These are phyloP conservation scores for Botia kubotai DNA, from an alignment of 2,797 vertebrate species.

Conservation along the genomic window DNA sequence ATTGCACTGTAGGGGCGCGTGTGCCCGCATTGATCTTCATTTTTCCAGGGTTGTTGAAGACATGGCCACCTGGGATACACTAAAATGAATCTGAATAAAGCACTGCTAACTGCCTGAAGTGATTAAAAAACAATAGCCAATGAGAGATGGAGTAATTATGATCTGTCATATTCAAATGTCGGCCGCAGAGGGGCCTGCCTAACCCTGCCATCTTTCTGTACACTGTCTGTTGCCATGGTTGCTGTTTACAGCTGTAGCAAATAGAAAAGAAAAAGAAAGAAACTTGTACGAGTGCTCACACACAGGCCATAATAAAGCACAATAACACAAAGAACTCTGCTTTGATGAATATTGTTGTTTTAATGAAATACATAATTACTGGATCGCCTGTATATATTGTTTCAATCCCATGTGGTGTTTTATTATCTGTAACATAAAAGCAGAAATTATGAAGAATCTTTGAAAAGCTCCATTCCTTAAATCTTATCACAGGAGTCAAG, in stretches of 20 bases:
- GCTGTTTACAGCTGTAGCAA: slow-evolving; percentile 52
- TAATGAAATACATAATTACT: too few species aligned
- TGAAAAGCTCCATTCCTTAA: too few species aligned
- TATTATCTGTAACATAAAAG: too few species aligned
- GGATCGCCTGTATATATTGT: too few species aligned
- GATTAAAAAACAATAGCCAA: slow-evolving; percentile 53
- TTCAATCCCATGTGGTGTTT: too few species aligned
- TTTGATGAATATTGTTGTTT: background rate
- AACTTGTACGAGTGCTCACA: slow-evolving; percentile 11
- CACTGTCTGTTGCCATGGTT: slow-evolving; percentile 56
- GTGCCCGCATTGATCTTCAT: background rate
- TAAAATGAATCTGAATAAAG: slow-evolving; percentile 15
- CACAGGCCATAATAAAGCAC: slow-evolving; percentile 17
- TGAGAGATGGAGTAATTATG: slow-evolving; percentile 60
- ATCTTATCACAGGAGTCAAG: too few species aligned
- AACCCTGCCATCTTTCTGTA: slow-evolving; percentile 54
- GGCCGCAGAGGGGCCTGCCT: slow-evolving; percentile 49
- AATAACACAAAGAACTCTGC: background rate
- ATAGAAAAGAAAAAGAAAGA: slow-evolving; percentile 18
- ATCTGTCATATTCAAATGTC: slow-evolving; percentile 55
- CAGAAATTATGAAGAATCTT: too few species aligned
- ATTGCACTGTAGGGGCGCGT: background rate
- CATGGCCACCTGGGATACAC: background rate
- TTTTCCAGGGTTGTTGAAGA: background rate
- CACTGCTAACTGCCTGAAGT: slow-evolving; percentile 51